Conservation (phyloP, 2,797 vertebrate genomes). For the Syngnathus acus region DNA sequence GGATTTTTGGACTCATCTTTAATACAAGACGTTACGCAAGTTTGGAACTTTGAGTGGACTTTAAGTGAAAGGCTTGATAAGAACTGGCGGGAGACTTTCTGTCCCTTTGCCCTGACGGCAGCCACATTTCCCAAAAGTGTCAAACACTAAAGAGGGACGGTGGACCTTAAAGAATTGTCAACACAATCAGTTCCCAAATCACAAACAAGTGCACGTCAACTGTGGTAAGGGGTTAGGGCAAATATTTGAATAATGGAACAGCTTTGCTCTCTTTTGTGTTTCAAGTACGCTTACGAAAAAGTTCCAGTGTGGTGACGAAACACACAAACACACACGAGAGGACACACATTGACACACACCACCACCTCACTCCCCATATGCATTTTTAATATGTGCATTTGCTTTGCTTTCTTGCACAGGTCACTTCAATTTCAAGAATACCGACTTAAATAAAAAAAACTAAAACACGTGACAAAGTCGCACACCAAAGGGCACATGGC, state of each 20-base stretch:
- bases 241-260: constrained; percentile 3
- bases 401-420: neutral
- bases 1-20: constrained; percentile 3
- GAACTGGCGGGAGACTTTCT: neutral
- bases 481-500: neutral
- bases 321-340: neutral
- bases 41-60: neutral
- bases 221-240: neutral
- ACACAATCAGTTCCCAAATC: neutral
- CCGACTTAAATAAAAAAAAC: neutral
- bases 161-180: neutral
- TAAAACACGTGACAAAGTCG: neutral
- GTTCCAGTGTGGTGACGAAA: constrained; percentile 1
- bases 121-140: neutral
- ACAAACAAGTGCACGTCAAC: neutral
- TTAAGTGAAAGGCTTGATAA: constrained; percentile 2
- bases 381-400: neutral
- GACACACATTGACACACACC: neutral
- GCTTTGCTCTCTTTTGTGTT: constrained; percentile 6
- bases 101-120: neutral
- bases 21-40: neutral
- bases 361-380: neutral
- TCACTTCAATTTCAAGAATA: neutral
- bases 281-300: neutral
- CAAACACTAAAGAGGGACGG: neutral